Percentiles rank a stretch among this genome's conserved stretches.
Conservation (phyloP, 1,140 invertebrate genomes). For the Anoplolepis gracilipes region DNA sequence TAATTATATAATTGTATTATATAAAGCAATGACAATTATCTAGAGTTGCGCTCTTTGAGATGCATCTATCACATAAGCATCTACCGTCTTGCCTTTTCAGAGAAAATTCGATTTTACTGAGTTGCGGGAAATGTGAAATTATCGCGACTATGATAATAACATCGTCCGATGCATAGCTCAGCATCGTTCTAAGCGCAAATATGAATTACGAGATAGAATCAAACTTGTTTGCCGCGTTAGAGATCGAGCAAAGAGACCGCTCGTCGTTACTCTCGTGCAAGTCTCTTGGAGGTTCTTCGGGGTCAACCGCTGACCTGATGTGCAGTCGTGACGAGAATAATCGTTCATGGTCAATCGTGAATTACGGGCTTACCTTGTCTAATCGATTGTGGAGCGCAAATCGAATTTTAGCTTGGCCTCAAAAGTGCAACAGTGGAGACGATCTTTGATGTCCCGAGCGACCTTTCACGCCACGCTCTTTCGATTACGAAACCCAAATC, state of each 20-base stretch:
- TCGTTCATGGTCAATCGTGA: conserved; percentile 48
- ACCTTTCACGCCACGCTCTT: conserved; percentile 45
- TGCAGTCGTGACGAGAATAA: conserved; percentile 6
- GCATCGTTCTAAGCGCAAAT: neutral
- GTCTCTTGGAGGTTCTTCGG: neutral
- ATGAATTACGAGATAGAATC: conserved; percentile 10
- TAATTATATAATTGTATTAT: conserved; percentile 29
- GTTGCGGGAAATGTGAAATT: conserved; percentile 10
- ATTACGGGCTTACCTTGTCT: conserved; percentile 29
- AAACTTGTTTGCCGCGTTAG: neutral
- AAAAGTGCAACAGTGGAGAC: conserved; percentile 21
- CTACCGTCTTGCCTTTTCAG: neutral
- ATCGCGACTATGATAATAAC: conserved; percentile 16
- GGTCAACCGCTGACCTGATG: neutral
- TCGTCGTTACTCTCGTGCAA: neutral
- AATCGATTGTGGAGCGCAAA: conserved; percentile 18
- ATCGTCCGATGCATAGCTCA: too few relatives aligned
- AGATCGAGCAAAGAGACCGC: neutral
- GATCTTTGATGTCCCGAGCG: conserved; percentile 1
- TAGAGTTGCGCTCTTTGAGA: conserved; percentile 9
- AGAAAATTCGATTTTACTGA: neutral
- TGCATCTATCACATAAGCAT: neutral
- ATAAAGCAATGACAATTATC: conserved; percentile 49
- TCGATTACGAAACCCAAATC: conserved; percentile 42
- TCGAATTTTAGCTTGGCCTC: conserved; percentile 13